Evolutionary conservation across 2,113 vertebrate genomes (phyloP).

Genomic region (Cricetomys ansorgei): DNA sequence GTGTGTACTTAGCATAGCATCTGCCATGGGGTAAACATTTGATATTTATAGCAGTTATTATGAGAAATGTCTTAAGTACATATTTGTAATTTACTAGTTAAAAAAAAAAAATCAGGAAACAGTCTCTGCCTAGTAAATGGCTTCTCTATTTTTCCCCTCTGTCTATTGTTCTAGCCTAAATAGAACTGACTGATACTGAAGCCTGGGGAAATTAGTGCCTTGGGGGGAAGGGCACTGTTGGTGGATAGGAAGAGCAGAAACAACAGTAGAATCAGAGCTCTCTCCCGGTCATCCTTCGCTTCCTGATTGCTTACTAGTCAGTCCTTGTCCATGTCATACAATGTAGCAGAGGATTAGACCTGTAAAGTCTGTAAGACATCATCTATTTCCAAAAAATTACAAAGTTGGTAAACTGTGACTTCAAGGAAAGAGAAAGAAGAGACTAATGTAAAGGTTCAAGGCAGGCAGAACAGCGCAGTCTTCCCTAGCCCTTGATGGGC

Average conservation of each 20-base stretch:
- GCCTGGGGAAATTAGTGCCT: not conserved
- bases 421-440: not conserved
- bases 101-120: conserved; percentile 29
- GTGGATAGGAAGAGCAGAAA: not conserved
- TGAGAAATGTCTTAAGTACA: conserved; percentile 2
- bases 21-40: not conserved
- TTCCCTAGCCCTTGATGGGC: not conserved
- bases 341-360: not conserved
- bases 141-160: not conserved
- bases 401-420: not conserved
- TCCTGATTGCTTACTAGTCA: not conserved
- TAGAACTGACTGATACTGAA: not conserved
- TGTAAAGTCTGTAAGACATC: not conserved
- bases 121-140: not conserved
- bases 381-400: not conserved
- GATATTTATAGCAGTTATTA: conserved; percentile 18
- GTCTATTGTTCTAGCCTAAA: not conserved
- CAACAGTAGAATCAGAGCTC: not conserved
- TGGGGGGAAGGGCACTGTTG: not conserved
- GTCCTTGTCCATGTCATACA: not conserved
- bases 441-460: not conserved
- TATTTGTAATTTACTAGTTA: not conserved
- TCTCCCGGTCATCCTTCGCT: not conserved
- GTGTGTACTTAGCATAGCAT: not conserved
- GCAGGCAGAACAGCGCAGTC: not conserved